Evolutionary conservation across 2,888 invertebrate species (phyloP).

Genomic region (Phytoseiulus persimilis): DNA sequence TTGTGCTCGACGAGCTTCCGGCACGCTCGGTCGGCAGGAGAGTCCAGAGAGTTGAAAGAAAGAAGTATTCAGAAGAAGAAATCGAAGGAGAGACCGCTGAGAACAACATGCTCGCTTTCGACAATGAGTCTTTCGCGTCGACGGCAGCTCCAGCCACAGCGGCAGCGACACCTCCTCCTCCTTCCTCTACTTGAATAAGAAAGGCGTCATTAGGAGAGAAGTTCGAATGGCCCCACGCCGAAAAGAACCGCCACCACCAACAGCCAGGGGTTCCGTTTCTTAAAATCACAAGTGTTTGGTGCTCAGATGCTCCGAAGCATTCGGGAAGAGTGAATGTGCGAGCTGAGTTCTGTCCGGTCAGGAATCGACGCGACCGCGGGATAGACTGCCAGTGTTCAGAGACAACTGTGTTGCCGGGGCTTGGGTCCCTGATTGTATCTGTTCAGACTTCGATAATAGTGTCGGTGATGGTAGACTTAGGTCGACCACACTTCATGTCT

Average conservation of each 20-base stretch:
- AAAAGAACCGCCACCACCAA: not conserved
- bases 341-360: not conserved
- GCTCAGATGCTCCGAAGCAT: not conserved
- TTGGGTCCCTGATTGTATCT: too few relatives aligned
- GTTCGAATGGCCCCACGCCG: not conserved
- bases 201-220: not conserved
- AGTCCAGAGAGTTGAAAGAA: not conserved
- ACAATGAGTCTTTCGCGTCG: not conserved
- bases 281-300: not conserved
- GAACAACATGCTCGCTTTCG: not conserved
- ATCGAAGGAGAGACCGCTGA: not conserved
- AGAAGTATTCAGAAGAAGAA: not conserved
- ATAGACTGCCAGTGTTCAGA: too few relatives aligned
- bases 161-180: not conserved
- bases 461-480: not conserved
- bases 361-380: too few relatives aligned
- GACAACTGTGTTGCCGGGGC: too few relatives aligned
- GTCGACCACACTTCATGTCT: not conserved
- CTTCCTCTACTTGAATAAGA: not conserved
- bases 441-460: not conserved
- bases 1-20: not conserved
- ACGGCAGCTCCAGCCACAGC: not conserved
- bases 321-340: not conserved
- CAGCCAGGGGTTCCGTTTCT: not conserved
- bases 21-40: not conserved